Evolutionary conservation across 2,888 invertebrate species (phyloP).

Genomic region (Agrochola macilenta): DNA sequence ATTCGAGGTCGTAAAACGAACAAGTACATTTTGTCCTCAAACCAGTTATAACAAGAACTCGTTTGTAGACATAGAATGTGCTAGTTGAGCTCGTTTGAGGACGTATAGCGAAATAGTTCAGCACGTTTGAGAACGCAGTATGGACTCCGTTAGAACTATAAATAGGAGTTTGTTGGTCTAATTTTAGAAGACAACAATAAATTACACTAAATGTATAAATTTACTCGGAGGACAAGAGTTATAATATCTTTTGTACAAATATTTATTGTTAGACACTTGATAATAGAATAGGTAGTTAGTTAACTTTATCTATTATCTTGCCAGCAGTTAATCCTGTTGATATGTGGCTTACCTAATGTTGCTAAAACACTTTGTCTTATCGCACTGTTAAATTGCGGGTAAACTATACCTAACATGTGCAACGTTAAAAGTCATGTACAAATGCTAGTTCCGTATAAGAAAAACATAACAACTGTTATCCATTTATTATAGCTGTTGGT

Average conservation of each 20-base stretch:
- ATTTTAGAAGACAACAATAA: not conserved
- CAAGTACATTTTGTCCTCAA: not conserved
- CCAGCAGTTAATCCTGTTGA: constrained; percentile 9
- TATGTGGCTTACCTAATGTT: not conserved
- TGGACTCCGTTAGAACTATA: not conserved
- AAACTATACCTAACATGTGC: not conserved
- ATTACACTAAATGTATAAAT: not conserved
- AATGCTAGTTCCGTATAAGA: not conserved
- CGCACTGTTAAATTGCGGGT: constrained; percentile 1
- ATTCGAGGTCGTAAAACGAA: not conserved
- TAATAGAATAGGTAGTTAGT: constrained; percentile 13
- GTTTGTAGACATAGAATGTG: not conserved
- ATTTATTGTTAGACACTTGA: not conserved
- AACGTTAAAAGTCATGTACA: not conserved
- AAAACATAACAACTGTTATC: too few species aligned
- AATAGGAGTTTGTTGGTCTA: not conserved
- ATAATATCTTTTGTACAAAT: not conserved
- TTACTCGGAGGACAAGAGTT: not conserved
- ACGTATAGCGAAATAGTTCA: not conserved
- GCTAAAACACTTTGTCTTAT: constrained; percentile 13
- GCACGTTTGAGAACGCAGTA: too few species aligned
- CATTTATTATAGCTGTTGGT: too few species aligned
- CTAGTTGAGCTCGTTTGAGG: not conserved
- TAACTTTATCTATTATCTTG: constrained; percentile 6
- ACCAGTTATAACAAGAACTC: not conserved